Conservation (phyloP, 2,888 invertebrate genomes). For the Orthosia gracilis region DNA sequence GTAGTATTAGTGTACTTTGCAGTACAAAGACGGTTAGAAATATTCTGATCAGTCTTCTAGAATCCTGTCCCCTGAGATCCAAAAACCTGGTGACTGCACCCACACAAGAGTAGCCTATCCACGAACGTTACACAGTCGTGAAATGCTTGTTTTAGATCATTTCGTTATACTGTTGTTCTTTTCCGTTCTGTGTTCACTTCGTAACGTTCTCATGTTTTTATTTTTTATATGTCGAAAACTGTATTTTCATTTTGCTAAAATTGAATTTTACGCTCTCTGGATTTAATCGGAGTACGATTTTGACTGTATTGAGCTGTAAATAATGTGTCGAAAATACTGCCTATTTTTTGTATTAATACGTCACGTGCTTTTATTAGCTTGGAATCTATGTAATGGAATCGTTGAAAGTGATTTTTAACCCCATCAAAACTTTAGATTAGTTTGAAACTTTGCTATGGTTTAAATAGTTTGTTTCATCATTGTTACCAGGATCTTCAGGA, state of each 20-base stretch:
- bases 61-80: constrained; percentile 23
- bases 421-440: no score
- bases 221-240: constrained; percentile 1
- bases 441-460: no score
- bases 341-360: no score
- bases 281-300: not conserved
- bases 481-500: no score
- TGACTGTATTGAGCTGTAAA: not conserved
- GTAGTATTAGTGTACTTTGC: no score
- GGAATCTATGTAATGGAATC: no score
- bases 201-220: constrained; percentile 6
- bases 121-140: constrained; percentile 38
- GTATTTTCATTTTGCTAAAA: not conserved
- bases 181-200: constrained; percentile 9
- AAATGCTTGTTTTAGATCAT: constrained; percentile 59
- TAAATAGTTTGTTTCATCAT: no score
- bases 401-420: no score
- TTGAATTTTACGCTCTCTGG: not conserved
- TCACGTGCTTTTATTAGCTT: no score
- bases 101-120: constrained; percentile 31
- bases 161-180: constrained; percentile 39
- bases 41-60: not conserved
- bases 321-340: not conserved
- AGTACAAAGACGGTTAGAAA: no score
- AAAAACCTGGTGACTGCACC: constrained; percentile 38